Evolutionary conservation across 2,888 invertebrate genomes (phyloP), one percentile per base, ranked within the genome.

Genomic region (Agriopis aurantiaria): DNA sequence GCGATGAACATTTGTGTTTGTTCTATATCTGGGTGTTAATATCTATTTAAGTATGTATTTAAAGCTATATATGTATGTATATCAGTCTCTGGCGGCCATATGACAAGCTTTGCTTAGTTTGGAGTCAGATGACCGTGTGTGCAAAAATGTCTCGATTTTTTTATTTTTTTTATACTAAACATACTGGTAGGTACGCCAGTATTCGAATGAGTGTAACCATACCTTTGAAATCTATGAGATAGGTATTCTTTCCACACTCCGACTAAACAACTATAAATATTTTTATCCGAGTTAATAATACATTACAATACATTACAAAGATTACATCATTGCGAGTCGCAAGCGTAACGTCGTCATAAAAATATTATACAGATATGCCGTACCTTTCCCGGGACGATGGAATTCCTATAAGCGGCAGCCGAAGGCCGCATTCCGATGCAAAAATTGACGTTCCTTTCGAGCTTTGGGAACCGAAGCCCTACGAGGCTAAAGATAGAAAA

Each of bases 331-430:
- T 40, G 40, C 14, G 49, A 43, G 60, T 55, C 64, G 60, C 40
- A 61, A 61, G 65, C 52, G 71, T 62, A 72, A 65, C 68, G 23
- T 46, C 68, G 23, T 46, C 67, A 65, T 70, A 73, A 67, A 71
- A 73, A 69, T 74, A 73, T 71, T 58, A 49, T 67, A 55, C 64
- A 49, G 59, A 60, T 64, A 74, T 74, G 57, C 72, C 67, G 52
- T 70, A 69, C 70, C 69, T 72, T 65, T 57, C 71, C 62, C 61
- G 51, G 64, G 55, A 40, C 52, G 59, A 49, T 75, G 82, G 84
- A 84, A 84, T 84, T 81, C 79, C 77, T 79, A 83, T 82, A 78
- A 83, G 76, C 78, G 74, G 73, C 69, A 72, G 76, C 65, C 14
- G 73, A 70, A 62, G 65, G 65, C 64, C 69, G 71, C 80, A 77